A percentile compares a stretch with the other conserved stretches of the same genome.
phyloP scores from a whole-genome alignment of 2,888 invertebrate genomes.

The Idaea biselata region DNA sequence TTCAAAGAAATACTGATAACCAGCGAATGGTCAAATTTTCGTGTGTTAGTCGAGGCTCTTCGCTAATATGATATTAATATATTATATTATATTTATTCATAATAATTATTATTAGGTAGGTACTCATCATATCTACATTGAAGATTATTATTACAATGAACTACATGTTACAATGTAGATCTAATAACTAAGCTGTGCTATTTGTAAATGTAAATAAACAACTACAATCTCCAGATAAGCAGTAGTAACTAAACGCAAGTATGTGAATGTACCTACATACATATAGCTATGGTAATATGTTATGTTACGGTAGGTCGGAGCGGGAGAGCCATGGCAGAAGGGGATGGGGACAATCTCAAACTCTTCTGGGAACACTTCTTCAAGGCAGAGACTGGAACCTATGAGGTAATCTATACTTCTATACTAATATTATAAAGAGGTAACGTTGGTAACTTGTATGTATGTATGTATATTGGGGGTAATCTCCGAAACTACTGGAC shows the following conservation, averaged over 20 bases:
- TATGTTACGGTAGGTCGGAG: constrained; percentile 42
- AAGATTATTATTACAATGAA: background rate
- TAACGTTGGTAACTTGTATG: too few species aligned
- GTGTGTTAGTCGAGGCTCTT: too few species aligned
- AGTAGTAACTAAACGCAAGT: background rate
- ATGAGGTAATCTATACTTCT: constrained; percentile 80
- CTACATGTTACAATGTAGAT: background rate
- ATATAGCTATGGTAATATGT: constrained; percentile 11
- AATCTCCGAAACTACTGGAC: too few species aligned
- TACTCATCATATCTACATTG: background rate
- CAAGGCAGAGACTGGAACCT: constrained; percentile 81
- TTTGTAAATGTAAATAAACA: too few species aligned
- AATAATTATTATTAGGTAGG: too few species aligned
- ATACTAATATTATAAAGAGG: too few species aligned
- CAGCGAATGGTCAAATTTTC: too few species aligned
- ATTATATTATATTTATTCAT: too few species aligned
- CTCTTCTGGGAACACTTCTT: constrained; percentile 83
- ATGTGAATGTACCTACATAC: background rate
- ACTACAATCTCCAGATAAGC: background rate
- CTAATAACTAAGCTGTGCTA: constrained; percentile 1
- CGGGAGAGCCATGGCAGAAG: constrained; percentile 51
- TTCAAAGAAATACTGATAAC: too few species aligned
- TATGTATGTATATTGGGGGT: too few species aligned
- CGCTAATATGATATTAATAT: too few species aligned
- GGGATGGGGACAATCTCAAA: constrained; percentile 64